Conservation (phyloP, 2,113 vertebrate genomes). For the Brienomyrus brachyistius region DNA sequence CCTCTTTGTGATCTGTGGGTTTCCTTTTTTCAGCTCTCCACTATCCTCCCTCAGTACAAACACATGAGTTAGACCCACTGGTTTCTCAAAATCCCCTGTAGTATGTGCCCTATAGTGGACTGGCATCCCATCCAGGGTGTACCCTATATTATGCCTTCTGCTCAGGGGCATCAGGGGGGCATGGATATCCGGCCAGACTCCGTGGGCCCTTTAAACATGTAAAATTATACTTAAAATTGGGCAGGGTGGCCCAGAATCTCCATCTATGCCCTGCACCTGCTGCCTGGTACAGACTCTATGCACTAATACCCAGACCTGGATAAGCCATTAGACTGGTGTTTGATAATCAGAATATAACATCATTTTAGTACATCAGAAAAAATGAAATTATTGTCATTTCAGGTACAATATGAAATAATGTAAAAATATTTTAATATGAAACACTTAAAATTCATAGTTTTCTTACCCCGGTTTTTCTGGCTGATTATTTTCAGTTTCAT, state of each 20-base stretch:
- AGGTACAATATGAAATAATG: not conserved
- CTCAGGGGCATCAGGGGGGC: not conserved
- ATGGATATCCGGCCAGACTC: not conserved
- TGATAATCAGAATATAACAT: not conserved
- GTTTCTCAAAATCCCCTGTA: not conserved
- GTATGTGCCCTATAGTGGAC: not conserved
- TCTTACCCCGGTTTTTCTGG: constrained; percentile 55
- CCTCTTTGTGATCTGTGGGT: not conserved
- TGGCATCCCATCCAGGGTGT: not conserved
- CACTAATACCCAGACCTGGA: not conserved
- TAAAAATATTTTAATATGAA: not conserved
- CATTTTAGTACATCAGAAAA: not conserved
- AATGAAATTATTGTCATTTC: not conserved
- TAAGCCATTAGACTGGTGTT: not conserved
- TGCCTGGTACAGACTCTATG: not conserved
- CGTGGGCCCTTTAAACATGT: not conserved
- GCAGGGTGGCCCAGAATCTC: not conserved
- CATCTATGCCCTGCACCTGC: not conserved
- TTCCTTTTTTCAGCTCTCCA: not conserved
- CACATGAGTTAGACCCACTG: not conserved
- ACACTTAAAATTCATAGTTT: not conserved
- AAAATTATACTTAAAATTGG: not conserved
- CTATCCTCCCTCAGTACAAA: not conserved
- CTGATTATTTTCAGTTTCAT: constrained; percentile 48
- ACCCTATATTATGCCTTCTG: not conserved